Conservation (phyloP, 2,113 vertebrate species). For the Tyrannus savana region DNA sequence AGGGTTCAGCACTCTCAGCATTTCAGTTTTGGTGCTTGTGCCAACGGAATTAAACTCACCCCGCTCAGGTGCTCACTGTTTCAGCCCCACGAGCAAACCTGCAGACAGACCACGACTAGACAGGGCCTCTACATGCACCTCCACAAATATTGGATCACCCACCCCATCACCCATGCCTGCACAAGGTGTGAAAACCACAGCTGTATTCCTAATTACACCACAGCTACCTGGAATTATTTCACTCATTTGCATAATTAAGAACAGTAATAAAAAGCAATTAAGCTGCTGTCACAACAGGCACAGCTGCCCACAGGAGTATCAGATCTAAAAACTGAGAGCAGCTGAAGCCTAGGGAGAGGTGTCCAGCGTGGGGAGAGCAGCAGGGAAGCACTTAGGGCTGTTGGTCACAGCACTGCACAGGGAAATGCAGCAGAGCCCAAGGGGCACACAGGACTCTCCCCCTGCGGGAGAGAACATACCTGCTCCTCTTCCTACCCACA, state of each 20-base stretch:
- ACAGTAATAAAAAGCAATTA: neutral
- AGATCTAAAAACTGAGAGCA: neutral
- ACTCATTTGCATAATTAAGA: neutral
- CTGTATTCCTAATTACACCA: neutral
- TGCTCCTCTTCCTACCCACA: neutral
- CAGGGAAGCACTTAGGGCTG: neutral
- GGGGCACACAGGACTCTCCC: accelerated
- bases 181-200: neutral
- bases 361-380: neutral
- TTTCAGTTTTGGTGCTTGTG: neutral
- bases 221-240: accelerated
- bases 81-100: neutral
- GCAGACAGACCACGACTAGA: neutral
- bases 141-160: accelerated
- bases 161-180: accelerated
- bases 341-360: accelerated
- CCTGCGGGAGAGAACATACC: neutral
- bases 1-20: neutral
- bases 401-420: accelerated
- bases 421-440: neutral
- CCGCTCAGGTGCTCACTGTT: accelerated
- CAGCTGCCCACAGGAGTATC: neutral
- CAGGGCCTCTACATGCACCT: accelerated
- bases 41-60: neutral
- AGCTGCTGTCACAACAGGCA: neutral